phyloP scores from a whole-genome alignment of 1,140 invertebrate species.

The Glossosoma conforme region DNA sequence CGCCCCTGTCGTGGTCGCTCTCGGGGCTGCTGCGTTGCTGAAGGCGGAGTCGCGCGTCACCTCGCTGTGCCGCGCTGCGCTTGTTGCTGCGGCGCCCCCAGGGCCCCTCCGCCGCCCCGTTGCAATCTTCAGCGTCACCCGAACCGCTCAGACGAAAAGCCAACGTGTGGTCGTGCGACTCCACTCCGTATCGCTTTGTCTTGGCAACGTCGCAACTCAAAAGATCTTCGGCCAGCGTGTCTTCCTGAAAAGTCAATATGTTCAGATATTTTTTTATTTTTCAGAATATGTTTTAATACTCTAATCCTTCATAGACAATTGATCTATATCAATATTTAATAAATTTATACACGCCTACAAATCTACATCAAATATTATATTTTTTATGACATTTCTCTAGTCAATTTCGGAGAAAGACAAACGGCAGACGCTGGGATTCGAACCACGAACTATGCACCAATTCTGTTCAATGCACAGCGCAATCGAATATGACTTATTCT shows the following conservation, averaged over 20 bases:
- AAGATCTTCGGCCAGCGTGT: constrained; percentile 26
- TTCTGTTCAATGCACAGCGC: too few relatives aligned
- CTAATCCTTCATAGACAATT: too few relatives aligned
- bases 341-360: too few relatives aligned
- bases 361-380: too few relatives aligned
- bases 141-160: neutral
- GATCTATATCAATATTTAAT: too few relatives aligned
- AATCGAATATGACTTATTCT: too few relatives aligned
- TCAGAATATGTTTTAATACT: too few relatives aligned
- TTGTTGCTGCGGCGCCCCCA: constrained; percentile 39
- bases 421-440: too few relatives aligned
- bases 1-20: constrained; percentile 46
- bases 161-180: constrained; percentile 20
- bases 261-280: too few relatives aligned
- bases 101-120: neutral
- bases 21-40: constrained; percentile 49
- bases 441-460: too few relatives aligned
- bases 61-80: constrained; percentile 54
- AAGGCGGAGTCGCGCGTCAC: constrained; percentile 55
- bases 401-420: too few relatives aligned
- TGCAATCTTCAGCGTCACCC: constrained; percentile 8
- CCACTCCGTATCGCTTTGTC: constrained; percentile 25
- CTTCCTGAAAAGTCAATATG: constrained; percentile 30
- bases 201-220: constrained; percentile 26
- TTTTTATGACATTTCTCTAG: too few relatives aligned